Percentiles rank a stretch among this genome's conserved stretches.
phyloP scores from a whole-genome alignment of 2,113 vertebrate species.

The Callithrix jacchus region DNA sequence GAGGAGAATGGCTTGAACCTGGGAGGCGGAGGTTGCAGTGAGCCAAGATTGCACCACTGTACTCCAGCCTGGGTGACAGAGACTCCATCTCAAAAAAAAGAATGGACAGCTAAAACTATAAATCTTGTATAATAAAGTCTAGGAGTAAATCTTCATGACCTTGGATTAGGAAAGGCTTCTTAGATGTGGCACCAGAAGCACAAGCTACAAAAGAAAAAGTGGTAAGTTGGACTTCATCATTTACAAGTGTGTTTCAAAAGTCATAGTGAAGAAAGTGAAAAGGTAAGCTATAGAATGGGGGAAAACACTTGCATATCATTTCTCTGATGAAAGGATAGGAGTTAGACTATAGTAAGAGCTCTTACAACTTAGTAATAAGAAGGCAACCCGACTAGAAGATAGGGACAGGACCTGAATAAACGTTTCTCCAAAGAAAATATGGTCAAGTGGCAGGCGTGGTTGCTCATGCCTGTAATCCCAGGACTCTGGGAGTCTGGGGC shows the following conservation, averaged over 20 bases:
- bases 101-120: neutral
- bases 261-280: neutral
- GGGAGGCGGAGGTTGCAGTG: too few relatives aligned
- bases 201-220: neutral
- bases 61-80: too few relatives aligned
- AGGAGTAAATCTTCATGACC: neutral
- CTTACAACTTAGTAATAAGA: neutral
- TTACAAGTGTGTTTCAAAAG: neutral
- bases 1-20: too few relatives aligned
- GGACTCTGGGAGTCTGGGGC: too few relatives aligned
- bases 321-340: neutral
- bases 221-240: neutral
- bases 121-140: neutral
- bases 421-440: neutral
- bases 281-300: neutral
- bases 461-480: too few relatives aligned
- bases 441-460: too few relatives aligned
- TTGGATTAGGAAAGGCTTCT: neutral
- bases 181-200: neutral
- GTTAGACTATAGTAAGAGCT: neutral
- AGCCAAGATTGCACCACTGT: rapidly evolving
- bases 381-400: neutral
- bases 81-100: too few relatives aligned
- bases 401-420: neutral
- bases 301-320: neutral